Evolutionary conservation across 2,797 vertebrate genomes (phyloP).

Genomic region (Phoxinus dragarum): DNA sequence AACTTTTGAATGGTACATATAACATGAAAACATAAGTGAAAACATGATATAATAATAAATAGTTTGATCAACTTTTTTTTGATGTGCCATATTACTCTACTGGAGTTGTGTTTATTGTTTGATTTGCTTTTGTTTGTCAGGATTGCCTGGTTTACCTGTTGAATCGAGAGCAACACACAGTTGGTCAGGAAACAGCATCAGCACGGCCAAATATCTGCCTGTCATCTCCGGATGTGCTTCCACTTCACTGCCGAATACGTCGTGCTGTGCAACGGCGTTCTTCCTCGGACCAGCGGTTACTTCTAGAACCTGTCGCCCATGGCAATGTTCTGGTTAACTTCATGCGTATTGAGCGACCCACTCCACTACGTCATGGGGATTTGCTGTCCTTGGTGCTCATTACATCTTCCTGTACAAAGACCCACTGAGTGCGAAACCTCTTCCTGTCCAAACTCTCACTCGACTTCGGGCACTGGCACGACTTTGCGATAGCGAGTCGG

Average conservation of each 20-base stretch:
- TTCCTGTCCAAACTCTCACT: slow-evolving; percentile 85
- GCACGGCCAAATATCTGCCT: slow-evolving; percentile 94
- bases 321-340: slow-evolving; percentile 89
- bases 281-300: slow-evolving; percentile 69
- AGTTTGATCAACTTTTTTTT: not conserved
- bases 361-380: slow-evolving; percentile 88
- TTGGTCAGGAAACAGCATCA: slow-evolving; percentile 91
- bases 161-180: slow-evolving; percentile 91
- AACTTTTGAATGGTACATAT: not conserved
- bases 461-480: slow-evolving; percentile 80
- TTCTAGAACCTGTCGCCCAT: slow-evolving; percentile 86
- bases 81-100: not conserved
- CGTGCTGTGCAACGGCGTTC: slow-evolving; percentile 68
- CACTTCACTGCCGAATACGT: slow-evolving; percentile 88
- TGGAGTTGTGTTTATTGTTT: not conserved
- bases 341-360: slow-evolving; percentile 80
- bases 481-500: slow-evolving; percentile 66
- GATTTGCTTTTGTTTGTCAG: slow-evolving; percentile 68
- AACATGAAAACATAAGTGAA: not conserved
- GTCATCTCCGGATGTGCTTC: slow-evolving; percentile 91
- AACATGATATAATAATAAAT: not conserved
- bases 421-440: slow-evolving; percentile 83
- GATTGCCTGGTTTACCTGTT: slow-evolving; percentile 95
- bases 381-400: slow-evolving; percentile 91
- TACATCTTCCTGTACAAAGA: slow-evolving; percentile 96